Base-by-base conservation (phyloP, 2,888 invertebrate species). In the Crematogaster levior region DNA sequence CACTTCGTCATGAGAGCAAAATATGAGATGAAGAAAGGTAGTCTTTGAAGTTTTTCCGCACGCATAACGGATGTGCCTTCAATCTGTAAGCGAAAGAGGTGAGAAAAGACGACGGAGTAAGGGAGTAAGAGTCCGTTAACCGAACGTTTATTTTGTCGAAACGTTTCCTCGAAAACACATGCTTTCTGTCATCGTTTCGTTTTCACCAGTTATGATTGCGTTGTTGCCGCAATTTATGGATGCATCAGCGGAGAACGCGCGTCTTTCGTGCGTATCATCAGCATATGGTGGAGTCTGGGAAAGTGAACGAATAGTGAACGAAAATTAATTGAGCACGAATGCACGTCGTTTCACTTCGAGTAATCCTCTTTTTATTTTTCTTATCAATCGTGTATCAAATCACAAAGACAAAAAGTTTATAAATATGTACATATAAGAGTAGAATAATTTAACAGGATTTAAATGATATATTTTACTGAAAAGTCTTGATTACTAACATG, bases 241-340 rank as follows among this genome's bases (percentile, higher is more conserved):
- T 60, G 72, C 37, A 58, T 74, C 74, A 51, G 1, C 43, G 46
- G 43, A 65, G 24, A 77, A 85, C 81, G 27, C 9, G 61, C 21
- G 53, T 70, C 77, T 84, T 27, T 43, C 70, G 79, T 75, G 80
- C 82, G 51, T 65, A 63, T 74, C 66, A 65, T 43, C 73, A 6
- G 34, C 43, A 56, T n/a, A 30, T 51, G 27, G 24, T 58, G 88
- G 89, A 86, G 90, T 90, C 88, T 90, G 88, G 89, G 87, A 89
- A 86, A 53, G 73, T n/a, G n/a, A n/a, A n/a, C n/a, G 15, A 74
- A 83, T 51, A 61, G 53, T 60, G 43, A 73, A 63, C 48, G 60
- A 27, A 56, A 70, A 75, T 81, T 79, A 73, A 85, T 82, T 61
- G 82, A 81, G 58, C 82, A 75, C 65, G 63, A 77, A 77, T 61